Conservation (phyloP, 2,113 vertebrate species). For the Phalacrocorax carbo region DNA sequence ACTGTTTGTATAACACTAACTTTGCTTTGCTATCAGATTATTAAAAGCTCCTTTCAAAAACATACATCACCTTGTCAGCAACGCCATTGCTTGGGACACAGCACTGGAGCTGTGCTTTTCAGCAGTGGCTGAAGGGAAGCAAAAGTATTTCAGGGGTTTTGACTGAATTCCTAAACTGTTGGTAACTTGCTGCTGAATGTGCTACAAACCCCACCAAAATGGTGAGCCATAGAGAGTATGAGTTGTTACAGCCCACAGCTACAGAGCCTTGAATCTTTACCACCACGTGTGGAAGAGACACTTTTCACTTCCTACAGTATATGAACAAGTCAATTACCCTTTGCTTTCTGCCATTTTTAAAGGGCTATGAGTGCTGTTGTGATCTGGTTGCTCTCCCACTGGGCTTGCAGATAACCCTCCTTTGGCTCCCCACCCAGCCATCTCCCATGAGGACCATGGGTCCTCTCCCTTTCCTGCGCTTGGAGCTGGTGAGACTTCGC, state of each 20-base stretch:
- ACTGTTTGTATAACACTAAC: conserved; percentile 20
- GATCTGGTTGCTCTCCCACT: not conserved
- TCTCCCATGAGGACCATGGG: not conserved
- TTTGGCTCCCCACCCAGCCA: not conserved
- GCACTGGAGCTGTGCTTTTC: not conserved
- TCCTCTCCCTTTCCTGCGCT: not conserved
- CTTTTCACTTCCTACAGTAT: not conserved
- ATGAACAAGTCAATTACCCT: not conserved
- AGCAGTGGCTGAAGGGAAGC: not conserved
- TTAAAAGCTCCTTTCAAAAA: not conserved
- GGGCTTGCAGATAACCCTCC: not conserved
- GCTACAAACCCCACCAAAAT: not conserved
- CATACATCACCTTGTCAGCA: not conserved
- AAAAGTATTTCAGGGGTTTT: not conserved
- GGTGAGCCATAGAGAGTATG: not conserved
- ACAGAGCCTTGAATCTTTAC: not conserved
- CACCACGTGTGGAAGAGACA: rapidly evolving
- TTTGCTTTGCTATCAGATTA: not conserved
- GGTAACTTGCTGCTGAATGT: not conserved
- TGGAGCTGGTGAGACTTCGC: not conserved
- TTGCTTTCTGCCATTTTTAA: not conserved
- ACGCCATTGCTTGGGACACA: rapidly evolving
- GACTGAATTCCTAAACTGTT: not conserved
- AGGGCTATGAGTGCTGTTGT: not conserved
- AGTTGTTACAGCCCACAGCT: not conserved